phyloP scores from a whole-genome alignment of 2,797 vertebrate genomes.

The Decapterus maruadsi region DNA sequence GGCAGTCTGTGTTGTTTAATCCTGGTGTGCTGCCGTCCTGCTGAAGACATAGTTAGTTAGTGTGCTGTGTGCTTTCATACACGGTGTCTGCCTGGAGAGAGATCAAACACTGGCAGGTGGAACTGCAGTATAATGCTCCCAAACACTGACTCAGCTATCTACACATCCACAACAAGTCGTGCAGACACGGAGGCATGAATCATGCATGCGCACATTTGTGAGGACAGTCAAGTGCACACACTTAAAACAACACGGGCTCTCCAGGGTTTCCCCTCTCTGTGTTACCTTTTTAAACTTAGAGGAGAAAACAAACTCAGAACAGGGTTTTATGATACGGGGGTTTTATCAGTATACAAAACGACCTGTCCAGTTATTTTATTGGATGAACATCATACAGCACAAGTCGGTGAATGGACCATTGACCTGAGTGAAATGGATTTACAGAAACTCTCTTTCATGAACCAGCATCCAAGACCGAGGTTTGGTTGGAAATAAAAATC shows the following conservation, averaged over 20 bases:
- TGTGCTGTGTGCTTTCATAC: not conserved
- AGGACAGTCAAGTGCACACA: slow-evolving; percentile 16
- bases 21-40: not conserved
- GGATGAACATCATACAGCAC: no score
- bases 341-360: no score
- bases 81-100: slow-evolving; percentile 2
- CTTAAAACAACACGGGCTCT: slow-evolving; percentile 5
- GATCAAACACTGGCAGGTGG: slow-evolving; percentile 23
- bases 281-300: not conserved
- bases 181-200: slow-evolving; percentile 5
- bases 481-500: no score
- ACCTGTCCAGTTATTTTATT: no score
- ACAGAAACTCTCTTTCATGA: no score
- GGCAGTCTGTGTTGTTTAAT: slow-evolving; percentile 19
- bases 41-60: not conserved
- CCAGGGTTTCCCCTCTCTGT: not conserved
- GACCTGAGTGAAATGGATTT: no score
- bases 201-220: slow-evolving; percentile 10
- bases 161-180: not conserved
- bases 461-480: no score
- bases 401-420: not conserved
- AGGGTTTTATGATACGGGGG: not conserved
- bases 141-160: slow-evolving; percentile 9
- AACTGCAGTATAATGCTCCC: not conserved
- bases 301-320: not conserved